Conservation (phyloP, 1,140 invertebrate genomes). For the Tribolium castaneum region DNA sequence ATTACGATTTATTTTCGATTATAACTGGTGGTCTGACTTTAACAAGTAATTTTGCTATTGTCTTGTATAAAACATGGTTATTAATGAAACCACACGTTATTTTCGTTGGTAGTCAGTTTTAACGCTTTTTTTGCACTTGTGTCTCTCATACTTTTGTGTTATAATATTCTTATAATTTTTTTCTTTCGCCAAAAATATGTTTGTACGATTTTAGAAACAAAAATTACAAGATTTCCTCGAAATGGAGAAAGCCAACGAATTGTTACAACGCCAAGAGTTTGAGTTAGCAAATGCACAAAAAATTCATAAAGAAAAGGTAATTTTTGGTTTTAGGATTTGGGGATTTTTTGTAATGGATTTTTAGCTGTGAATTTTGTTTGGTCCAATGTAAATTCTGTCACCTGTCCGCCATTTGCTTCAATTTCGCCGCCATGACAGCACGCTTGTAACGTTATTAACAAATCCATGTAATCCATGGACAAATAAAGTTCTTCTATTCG, state of each 20-base stretch:
- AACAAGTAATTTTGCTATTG: too few species aligned
- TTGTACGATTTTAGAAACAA: constrained; percentile 63
- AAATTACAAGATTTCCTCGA: constrained; percentile 67
- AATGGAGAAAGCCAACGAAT: constrained; percentile 68
- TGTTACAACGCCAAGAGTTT: constrained; percentile 68
- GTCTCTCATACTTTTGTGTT: background rate
- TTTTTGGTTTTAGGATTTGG: background rate
- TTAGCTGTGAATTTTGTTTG: too few species aligned
- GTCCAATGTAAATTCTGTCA: too few species aligned
- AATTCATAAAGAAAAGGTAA: constrained; percentile 68
- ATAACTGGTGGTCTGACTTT: too few species aligned
- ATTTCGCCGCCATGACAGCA: too few species aligned
- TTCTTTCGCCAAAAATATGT: background rate
- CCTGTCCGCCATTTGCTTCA: too few species aligned
- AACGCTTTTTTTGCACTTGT: background rate
- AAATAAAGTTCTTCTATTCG: too few species aligned
- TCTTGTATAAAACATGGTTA: too few species aligned
- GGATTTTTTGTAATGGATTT: constrained; percentile 46
- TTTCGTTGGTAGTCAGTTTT: background rate
- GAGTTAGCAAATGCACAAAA: constrained; percentile 67
- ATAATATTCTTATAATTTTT: background rate
- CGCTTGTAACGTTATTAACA: too few species aligned
- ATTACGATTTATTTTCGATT: background rate
- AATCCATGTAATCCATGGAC: too few species aligned
- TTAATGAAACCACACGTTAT: too few species aligned